Evolutionary conservation across 2,113 vertebrate species (phyloP).

Genomic region (Pteruthius melanotis): DNA sequence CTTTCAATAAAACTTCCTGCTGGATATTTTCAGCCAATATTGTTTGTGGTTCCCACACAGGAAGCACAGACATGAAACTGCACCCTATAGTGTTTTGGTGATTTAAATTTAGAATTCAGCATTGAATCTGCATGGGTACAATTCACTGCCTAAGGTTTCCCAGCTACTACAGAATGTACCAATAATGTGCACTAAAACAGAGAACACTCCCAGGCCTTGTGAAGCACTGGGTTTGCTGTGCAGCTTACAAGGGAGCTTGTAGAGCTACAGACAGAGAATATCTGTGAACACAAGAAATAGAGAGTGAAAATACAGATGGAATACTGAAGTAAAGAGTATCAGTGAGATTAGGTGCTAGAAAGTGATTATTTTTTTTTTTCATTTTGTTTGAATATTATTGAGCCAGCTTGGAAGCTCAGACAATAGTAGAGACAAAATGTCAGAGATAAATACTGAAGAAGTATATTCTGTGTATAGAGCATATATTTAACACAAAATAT

Average conservation of each 20-base stretch:
- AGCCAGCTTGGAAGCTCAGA: background rate
- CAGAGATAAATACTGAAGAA: background rate
- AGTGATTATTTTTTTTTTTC: background rate
- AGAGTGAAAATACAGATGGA: background rate
- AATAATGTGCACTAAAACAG: background rate
- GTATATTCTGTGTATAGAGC: background rate
- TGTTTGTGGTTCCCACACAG: background rate
- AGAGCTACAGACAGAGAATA: background rate
- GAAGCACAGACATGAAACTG: background rate
- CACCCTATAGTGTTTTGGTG: background rate
- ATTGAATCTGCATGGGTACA: background rate
- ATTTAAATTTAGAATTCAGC: background rate
- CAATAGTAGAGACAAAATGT: background rate
- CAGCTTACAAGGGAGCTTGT: background rate
- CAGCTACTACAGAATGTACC: background rate
- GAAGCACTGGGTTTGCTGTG: background rate
- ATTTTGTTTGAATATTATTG: background rate
- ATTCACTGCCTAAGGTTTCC: background rate
- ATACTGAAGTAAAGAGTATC: background rate
- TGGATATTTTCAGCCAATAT: background rate
- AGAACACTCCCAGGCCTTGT: background rate
- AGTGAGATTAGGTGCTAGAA: background rate
- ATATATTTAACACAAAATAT: background rate
- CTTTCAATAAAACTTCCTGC: background rate
- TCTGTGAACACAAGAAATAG: background rate